Conservation (phyloP, 2,113 vertebrate species). For the Mormyrus lacerda region DNA sequence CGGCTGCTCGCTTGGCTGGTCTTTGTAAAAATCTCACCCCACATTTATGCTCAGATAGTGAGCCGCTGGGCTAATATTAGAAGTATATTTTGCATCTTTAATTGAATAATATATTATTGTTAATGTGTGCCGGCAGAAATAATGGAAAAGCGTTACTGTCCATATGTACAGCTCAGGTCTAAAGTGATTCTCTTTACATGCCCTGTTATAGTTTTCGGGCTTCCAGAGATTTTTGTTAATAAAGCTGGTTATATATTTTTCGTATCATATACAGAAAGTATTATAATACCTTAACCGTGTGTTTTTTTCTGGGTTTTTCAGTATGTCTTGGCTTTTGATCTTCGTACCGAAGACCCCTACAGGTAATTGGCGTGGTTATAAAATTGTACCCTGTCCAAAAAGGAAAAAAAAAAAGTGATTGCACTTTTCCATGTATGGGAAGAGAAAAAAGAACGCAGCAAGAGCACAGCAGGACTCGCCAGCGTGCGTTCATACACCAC, state of each 20-base stretch:
- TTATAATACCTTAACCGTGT: not conserved
- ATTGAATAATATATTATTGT: not conserved
- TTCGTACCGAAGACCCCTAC: constrained; percentile 1
- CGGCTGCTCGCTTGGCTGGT: not conserved
- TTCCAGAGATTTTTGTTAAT: not conserved
- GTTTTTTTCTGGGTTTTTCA: not conserved
- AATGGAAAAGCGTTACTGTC: not conserved
- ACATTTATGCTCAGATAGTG: not conserved
- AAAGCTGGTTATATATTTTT: not conserved
- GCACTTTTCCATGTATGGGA: not conserved
- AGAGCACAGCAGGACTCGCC: not conserved
- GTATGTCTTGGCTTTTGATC: not conserved
- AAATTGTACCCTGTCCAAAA: not conserved
- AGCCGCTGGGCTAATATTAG: not conserved
- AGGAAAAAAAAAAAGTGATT: not conserved
- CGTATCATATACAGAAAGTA: not conserved
- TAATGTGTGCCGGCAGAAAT: not conserved
- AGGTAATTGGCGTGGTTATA: not conserved
- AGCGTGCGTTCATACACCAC: not conserved
- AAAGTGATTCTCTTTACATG: not conserved
- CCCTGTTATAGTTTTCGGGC: not conserved
- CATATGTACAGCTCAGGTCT: not conserved
- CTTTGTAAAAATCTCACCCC: not conserved
- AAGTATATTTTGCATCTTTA: not conserved
- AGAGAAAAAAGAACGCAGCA: not conserved